phyloP scores from a whole-genome alignment of 2,888 invertebrate genomes.

The Aquatica leii region DNA sequence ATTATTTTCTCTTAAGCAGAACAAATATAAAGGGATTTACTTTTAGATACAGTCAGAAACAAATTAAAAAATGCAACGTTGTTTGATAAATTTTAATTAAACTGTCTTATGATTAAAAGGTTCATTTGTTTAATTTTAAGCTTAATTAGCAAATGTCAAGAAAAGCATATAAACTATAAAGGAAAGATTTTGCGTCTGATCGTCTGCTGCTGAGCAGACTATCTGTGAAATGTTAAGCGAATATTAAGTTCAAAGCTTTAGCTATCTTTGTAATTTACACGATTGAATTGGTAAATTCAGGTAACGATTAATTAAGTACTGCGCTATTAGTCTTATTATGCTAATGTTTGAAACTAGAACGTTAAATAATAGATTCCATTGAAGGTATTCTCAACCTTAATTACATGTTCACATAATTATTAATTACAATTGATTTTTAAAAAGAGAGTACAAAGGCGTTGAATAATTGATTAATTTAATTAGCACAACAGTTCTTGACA shows the following conservation, averaged over 20 bases:
- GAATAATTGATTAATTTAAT: too few species aligned
- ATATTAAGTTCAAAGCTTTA: slow-evolving; percentile 32
- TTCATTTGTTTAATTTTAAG: slow-evolving; percentile 48
- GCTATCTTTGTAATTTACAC: slow-evolving; percentile 33
- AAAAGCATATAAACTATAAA: slow-evolving; percentile 37
- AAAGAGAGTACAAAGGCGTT: too few species aligned
- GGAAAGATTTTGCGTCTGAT: slow-evolving; percentile 32
- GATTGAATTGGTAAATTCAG: slow-evolving; percentile 32
- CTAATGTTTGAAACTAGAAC: too few species aligned
- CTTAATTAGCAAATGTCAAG: slow-evolving; percentile 48
- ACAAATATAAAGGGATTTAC: slow-evolving; percentile 21
- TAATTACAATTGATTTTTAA: too few species aligned
- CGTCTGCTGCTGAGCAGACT: slow-evolving; percentile 26
- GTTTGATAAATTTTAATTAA: slow-evolving; percentile 47
- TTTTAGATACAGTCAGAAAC: slow-evolving; percentile 27
- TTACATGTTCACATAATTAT: too few species aligned
- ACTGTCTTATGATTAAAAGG: slow-evolving; percentile 46
- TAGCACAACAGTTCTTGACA: too few species aligned
- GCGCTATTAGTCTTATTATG: slow-evolving; percentile 4
- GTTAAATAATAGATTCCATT: too few species aligned
- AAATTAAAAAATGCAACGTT: slow-evolving; percentile 36
- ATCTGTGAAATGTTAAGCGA: slow-evolving; percentile 22
- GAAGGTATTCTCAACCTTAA: too few species aligned
- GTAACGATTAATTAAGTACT: slow-evolving; percentile 36
- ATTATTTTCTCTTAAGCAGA: slow-evolving; percentile 13